Evolutionary conservation across 2,113 vertebrate species (phyloP), one percentile per base, ranked within the genome.

Genomic region (Tetrao urogallus): DNA sequence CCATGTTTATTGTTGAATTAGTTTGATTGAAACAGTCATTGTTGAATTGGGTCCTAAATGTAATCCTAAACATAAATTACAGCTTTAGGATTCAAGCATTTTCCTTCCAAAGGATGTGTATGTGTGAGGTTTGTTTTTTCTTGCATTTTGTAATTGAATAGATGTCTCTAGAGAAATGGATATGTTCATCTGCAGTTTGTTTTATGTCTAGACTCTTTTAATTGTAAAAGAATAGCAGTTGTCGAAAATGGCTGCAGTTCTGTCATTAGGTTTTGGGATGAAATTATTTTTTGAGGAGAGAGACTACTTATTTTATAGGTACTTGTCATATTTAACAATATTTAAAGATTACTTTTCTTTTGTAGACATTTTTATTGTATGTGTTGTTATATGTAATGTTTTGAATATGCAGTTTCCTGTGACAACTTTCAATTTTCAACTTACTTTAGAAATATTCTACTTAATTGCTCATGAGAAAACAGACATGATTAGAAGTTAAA

Each of bases 1-100:
- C 13, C 22, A 10, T 63, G 45, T 79, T 92, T 90, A 61, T 58
- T 87, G 48, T 76, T 90, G 54, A 92, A 90, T 87, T 93, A 71
- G 74, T 90, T 93, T 75, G 86, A 75, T 48, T 72, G 81, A 79
- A 87, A 50, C 12, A 70, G 43, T 65, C 20, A 32, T 22, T 83
- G 11, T 69, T 89, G n/a, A 58, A 65, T 73, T 82, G 42, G 48
- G 34, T 87, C 6, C 45, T 78, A 75, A 81, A 64, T 24, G 30
- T 86, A 94, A 80, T 64, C 54, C 30, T 74, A 6, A 18, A 14
- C 19, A 54, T 16, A 79, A 92, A 85, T 76, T 76, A 42, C 9
- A 65, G 21, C 32, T 81, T 80, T 42, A 79, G 82, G 48, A 63
- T 8, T 82, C 22, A 54, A 52, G 11, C 16, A 72, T 89, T 87